Evolutionary conservation across 2,797 vertebrate genomes (phyloP), one percentile per base, ranked within the genome.

Genomic region (Eleutherodactylus coqui): DNA sequence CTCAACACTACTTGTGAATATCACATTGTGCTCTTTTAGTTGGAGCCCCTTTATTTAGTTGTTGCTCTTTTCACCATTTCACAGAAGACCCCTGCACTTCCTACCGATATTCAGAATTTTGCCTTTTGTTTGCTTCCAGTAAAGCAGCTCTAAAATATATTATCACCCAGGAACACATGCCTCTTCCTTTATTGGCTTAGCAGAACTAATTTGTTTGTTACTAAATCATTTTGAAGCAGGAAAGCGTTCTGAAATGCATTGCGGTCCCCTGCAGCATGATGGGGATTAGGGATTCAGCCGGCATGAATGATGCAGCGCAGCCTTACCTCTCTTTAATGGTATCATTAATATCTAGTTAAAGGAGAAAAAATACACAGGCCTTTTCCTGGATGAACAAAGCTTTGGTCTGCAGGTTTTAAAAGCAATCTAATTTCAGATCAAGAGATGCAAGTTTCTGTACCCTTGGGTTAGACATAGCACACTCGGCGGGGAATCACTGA

Each of bases 341-440:
- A 80, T 76, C 82, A 84, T 87, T 85, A 81, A 81, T 87, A 84
- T 84, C 86, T 38, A 53, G 67, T 73, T 87, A 69, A 67, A 87
- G 34, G 55, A 38, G 16, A 32, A 2, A 84, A 7, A 67, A 75
- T 75, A 43, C 24, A 79, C 64, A 19, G 51, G 45, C 43, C 69
- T 79, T 34, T 27, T 79, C 34, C 34, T 27, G 36, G 53, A 53
- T 67, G 82, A 83, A 83, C 77, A 83, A 79, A 84, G 86, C 76
- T 45, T 41, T 80, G 36, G 82, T 87, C 77, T 51, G 82, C 77
- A 87, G 86, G 86, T 87, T 76, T 75, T 87, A 76, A 76, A 79
- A 81, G 70, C 82, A 81, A 85, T 85, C 82, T 77, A 47, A 85
- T 85, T 70, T 84, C 24, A 87, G 82, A 87, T 87, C 82, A 87